These are phyloP conservation scores for Murina feae DNA, from an alignment of 2,113 vertebrate species.

Conservation along the genomic window DNA sequence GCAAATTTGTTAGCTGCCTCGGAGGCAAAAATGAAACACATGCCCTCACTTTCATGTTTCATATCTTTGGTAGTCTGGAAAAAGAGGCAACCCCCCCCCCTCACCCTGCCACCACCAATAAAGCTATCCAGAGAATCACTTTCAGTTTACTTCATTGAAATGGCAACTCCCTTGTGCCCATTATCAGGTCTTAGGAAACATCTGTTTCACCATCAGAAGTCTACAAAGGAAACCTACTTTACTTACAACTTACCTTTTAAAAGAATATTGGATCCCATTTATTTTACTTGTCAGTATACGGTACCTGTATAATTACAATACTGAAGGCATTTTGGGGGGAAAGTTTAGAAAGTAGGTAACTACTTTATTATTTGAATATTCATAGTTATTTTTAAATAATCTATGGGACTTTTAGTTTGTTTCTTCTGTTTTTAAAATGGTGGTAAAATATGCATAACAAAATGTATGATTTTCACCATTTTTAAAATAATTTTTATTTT, in stretches of 20 bases:
- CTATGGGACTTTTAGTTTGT: neutral
- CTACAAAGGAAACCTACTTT: neutral
- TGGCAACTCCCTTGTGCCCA: neutral
- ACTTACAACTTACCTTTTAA: neutral
- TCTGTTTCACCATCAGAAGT: slow-evolving; percentile 22
- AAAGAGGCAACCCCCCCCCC: neutral
- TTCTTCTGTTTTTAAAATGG: neutral
- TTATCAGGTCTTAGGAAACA: slow-evolving; percentile 5
- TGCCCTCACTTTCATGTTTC: slow-evolving; percentile 57
- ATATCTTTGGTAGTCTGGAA: slow-evolving; percentile 46
- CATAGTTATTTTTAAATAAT: neutral
- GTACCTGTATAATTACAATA: neutral
- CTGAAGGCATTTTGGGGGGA: neutral
- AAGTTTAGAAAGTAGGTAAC: neutral
- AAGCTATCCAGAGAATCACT: slow-evolving; percentile 42
- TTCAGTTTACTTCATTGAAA: slow-evolving; percentile 55
- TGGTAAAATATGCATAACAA: neutral
- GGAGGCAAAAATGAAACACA: slow-evolving; percentile 68
- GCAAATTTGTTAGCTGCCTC: slow-evolving; percentile 68
- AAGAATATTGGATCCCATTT: neutral
- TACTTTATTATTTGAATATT: neutral
- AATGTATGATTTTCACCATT: neutral
- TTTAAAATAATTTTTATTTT: neutral
- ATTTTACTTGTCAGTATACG: neutral
- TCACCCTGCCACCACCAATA: neutral